Percentiles rank a stretch among this genome's conserved stretches.
These are phyloP conservation scores for Xenopus laevis DNA, from an alignment of 2,113 vertebrate genomes.

Conservation along the genomic window DNA sequence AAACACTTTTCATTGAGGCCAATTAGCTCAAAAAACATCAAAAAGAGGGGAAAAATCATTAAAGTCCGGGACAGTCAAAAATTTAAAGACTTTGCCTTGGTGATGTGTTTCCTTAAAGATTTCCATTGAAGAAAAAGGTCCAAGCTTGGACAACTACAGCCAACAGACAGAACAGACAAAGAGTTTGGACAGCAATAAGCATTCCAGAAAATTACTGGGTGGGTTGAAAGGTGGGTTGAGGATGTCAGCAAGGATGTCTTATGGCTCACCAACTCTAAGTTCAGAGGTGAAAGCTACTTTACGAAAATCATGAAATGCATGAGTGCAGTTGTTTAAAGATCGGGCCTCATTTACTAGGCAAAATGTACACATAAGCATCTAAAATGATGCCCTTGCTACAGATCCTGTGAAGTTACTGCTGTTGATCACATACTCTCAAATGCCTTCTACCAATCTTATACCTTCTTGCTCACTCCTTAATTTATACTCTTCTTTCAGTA, in stretches of 20 bases:
- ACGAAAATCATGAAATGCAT: conserved; percentile 6
- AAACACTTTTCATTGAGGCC: conserved; percentile 57
- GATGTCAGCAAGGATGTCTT: neutral
- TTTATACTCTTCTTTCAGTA: no score
- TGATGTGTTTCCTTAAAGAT: neutral
- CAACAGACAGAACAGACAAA: conserved; percentile 21
- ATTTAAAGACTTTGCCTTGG: conserved; percentile 46
- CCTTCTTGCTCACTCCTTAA: no score
- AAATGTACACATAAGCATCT: neutral
- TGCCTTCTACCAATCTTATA: no score
- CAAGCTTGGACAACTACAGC: conserved; percentile 4
- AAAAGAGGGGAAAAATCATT: conserved; percentile 45
- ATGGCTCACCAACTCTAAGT: conserved; percentile 18
- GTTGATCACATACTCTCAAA: no score
- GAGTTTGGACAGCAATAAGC: conserved; percentile 1
- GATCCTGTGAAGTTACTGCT: no score
- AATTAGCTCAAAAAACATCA: conserved; percentile 55
- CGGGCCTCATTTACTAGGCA: neutral
- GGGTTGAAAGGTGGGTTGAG: conserved; percentile 2
- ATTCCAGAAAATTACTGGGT: conserved; percentile 16
- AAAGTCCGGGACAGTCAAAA: conserved; percentile 53
- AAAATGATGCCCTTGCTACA: neutral
- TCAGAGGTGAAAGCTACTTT: conserved; percentile 28
- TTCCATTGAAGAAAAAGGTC: conserved; percentile 41
- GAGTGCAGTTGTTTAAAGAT: neutral